A percentile compares a stretch with the other conserved stretches of the same genome.
Conservation (phyloP, 30 jellyfish, hydroid and myxozoan species). For the Clytia hemisphaerica region DNA sequence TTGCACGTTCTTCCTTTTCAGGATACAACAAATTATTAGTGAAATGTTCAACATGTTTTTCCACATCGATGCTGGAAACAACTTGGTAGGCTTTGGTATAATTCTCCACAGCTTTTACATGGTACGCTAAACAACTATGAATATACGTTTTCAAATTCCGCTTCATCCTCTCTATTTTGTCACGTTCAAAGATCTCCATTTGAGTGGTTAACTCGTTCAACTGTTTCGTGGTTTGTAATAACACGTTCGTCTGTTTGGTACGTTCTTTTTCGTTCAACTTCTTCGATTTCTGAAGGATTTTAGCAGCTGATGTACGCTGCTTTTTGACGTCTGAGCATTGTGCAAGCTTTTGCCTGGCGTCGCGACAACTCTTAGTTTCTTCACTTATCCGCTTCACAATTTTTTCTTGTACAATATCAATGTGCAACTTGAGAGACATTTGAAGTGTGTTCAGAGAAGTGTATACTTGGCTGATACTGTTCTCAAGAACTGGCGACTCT, state of each 20-base stretch:
- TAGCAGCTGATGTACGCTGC: conserved; percentile 3
- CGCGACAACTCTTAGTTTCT: neutral
- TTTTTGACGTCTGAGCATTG: conserved; percentile 1
- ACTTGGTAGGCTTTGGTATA: conserved; percentile 34
- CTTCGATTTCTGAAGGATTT: neutral
- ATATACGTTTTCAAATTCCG: conserved; percentile 1
- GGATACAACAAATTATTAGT: conserved; percentile 8
- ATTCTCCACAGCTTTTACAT: conserved; percentile 28
- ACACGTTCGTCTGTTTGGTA: neutral
- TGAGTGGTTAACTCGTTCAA: conserved; percentile 1
- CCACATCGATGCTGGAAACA: neutral
- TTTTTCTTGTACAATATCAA: neutral
- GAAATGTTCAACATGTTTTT: conserved; percentile 19
- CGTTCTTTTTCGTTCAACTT: neutral
- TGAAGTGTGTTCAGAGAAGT: neutral
- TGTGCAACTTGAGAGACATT: neutral
- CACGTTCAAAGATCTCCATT: conserved; percentile 20
- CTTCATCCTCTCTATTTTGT: neutral
- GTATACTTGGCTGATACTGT: neutral
- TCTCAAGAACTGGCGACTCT: conserved; percentile 20
- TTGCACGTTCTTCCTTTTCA: neutral
- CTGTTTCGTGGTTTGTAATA: conserved; percentile 20
- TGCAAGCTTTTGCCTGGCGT: neutral
- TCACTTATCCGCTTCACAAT: conserved; percentile 4
- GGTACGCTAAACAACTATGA: conserved; percentile 34